Evolutionary conservation across 2,797 vertebrate species (phyloP).

Genomic region (Mionectes olivaceus): DNA sequence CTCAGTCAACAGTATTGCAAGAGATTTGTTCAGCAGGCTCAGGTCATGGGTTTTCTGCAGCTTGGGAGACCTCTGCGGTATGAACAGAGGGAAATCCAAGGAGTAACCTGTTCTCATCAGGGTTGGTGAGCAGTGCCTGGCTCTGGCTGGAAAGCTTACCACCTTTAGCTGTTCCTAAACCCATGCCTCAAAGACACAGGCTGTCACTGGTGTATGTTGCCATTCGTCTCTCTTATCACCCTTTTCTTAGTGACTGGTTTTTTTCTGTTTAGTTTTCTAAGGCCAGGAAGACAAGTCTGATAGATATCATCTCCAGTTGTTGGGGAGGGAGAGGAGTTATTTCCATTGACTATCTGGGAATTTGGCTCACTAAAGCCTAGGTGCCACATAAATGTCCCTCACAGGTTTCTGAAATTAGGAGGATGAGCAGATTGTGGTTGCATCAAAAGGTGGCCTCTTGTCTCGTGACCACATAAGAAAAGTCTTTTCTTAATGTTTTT

Average conservation of each 20-base stretch:
- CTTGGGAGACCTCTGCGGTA: neutral
- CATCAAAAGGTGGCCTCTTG: neutral
- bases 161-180: neutral
- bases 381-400: neutral
- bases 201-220: neutral
- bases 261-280: neutral
- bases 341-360: neutral
- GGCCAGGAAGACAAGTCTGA: neutral
- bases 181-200: accelerated
- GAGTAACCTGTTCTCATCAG: neutral
- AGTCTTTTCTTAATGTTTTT: neutral
- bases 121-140: neutral
- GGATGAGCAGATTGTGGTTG: neutral
- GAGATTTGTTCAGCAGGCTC: neutral
- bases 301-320: neutral
- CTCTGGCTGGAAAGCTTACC: neutral
- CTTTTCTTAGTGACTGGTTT: neutral
- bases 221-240: neutral
- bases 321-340: neutral
- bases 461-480: neutral
- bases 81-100: neutral
- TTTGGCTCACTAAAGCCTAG: neutral
- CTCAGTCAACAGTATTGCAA: conserved; percentile 11
- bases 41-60: neutral
- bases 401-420: neutral